phyloP scores from a whole-genome alignment of 53 echinoderm and acorn worm genomes.

The Paelopatides confundens region DNA sequence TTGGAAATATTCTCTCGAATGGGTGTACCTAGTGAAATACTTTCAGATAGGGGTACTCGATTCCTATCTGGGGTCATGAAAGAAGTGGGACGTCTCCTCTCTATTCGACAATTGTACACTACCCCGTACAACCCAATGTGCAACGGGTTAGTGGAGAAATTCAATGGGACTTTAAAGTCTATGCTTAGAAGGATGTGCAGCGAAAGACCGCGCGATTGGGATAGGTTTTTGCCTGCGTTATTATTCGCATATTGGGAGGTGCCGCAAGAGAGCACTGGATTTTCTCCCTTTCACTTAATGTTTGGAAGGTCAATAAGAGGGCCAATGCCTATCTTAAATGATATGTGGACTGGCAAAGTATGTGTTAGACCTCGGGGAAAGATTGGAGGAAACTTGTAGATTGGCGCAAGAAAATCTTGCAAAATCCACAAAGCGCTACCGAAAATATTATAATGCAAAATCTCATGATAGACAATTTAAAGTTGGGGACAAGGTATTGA shows the following conservation, averaged over 20 bases:
- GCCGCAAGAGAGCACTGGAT: not conserved
- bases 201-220: not conserved
- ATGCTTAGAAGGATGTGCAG: not conserved
- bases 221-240: not conserved
- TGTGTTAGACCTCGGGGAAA: no score
- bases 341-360: not conserved
- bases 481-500: no score
- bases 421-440: no score
- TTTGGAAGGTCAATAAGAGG: not conserved
- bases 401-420: no score
- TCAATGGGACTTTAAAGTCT: not conserved
- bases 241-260: not conserved
- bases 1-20: conserved; percentile 43
- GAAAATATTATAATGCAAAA: no score
- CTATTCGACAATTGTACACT: not conserved
- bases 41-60: conserved; percentile 57
- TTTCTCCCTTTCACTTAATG: not conserved
- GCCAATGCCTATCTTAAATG: not conserved
- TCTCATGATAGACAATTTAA: no score
- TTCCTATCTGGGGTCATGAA: conserved; percentile 54
- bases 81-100: conserved; percentile 55
- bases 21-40: conserved; percentile 44
- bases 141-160: not conserved
- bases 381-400: no score
- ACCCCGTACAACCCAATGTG: not conserved